Percentiles rank a stretch among this genome's conserved stretches.
Conservation (phyloP, 2,113 vertebrate species). For the Antennarius striatus region DNA sequence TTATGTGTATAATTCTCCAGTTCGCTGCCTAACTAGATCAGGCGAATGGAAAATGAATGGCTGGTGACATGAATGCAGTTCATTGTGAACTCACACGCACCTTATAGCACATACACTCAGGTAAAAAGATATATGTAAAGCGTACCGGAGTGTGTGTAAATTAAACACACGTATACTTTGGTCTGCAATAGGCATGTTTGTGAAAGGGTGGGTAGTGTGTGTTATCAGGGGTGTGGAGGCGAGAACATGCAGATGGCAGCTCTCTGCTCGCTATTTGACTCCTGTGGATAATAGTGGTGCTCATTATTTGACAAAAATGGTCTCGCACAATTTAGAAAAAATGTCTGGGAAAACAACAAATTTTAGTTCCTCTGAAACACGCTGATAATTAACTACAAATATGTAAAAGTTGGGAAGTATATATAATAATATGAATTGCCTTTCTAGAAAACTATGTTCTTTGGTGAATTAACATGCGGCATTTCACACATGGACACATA, state of each 20-base stretch:
- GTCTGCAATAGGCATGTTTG: slow-evolving; percentile 24
- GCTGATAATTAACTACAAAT: neutral
- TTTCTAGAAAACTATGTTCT: too few species aligned
- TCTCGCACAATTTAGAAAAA: neutral
- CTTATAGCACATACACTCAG: neutral
- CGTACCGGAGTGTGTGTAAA: neutral
- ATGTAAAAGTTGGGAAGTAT: neutral
- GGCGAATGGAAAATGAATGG: slow-evolving; percentile 35
- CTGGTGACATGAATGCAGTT: slow-evolving; percentile 17
- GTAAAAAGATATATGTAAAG: neutral
- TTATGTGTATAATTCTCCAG: slow-evolving; percentile 58
- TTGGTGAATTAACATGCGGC: too few species aligned
- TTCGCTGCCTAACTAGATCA: slow-evolving; percentile 71
- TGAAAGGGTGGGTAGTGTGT: slow-evolving; percentile 16
- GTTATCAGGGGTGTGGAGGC: slow-evolving; percentile 34
- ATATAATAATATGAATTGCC: too few species aligned
- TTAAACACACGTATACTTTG: neutral
- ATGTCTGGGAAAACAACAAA: neutral
- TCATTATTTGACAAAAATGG: slow-evolving; percentile 14
- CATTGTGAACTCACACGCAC: slow-evolving; percentile 22
- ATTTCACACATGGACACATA: too few species aligned
- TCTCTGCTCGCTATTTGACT: slow-evolving; percentile 70
- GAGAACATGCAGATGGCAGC: slow-evolving; percentile 73
- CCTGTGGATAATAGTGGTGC: slow-evolving; percentile 36
- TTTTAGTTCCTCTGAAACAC: neutral